Conservation (phyloP, 2,888 invertebrate species). For the Limulus polyphemus region DNA sequence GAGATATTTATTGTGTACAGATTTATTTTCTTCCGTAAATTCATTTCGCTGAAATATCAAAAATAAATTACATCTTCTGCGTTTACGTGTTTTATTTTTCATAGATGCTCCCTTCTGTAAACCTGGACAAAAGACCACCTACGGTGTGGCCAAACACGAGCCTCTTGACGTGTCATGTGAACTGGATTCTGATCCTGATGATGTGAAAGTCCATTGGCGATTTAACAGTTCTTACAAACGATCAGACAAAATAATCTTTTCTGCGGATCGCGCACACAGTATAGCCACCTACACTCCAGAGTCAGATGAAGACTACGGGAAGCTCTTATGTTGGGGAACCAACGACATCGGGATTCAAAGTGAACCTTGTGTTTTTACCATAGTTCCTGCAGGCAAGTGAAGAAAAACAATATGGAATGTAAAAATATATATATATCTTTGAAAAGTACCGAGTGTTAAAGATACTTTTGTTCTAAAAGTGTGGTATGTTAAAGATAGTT, state of each 20-base stretch:
- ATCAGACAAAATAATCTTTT: conserved; percentile 33
- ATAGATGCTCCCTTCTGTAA: conserved; percentile 41
- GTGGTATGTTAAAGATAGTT: too few species aligned
- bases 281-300: conserved; percentile 75
- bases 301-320: conserved; percentile 81
- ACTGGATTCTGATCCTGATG: conserved; percentile 26
- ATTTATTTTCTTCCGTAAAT: too few species aligned
- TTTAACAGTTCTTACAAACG: conserved; percentile 60
- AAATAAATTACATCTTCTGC: too few species aligned
- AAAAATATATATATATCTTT: not conserved
- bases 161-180: conserved; percentile 24
- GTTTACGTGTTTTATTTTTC: too few species aligned
- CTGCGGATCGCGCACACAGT: conserved; percentile 50
- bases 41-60: too few species aligned
- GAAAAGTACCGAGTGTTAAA: too few species aligned
- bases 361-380: conserved; percentile 77
- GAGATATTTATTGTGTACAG: too few species aligned
- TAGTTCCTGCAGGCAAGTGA: conserved; percentile 67
- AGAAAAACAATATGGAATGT: not conserved
- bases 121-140: conserved; percentile 18
- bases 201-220: conserved; percentile 75
- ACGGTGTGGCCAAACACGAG: conserved; percentile 25
- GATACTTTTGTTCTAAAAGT: too few species aligned
- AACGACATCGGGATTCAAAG: conserved; percentile 75
- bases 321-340: conserved; percentile 64